These are phyloP conservation scores for Siniperca chuatsi DNA, from an alignment of 2,113 vertebrate species.

Conservation along the genomic window DNA sequence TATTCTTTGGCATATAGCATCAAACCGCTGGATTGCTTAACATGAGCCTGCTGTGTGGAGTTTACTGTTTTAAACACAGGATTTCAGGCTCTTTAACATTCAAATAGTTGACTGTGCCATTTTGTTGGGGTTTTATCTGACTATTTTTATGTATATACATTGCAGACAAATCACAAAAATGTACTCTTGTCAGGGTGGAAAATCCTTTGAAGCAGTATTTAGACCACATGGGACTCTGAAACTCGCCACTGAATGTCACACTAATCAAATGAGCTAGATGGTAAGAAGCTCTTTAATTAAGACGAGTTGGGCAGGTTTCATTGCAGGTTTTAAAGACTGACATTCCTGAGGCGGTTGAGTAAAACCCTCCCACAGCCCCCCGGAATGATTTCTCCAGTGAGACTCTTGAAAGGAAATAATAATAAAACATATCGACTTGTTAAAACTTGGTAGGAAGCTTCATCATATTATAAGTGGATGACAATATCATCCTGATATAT, in stretches of 20 bases:
- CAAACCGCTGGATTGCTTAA: neutral
- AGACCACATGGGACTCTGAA: neutral
- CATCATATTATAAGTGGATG: neutral
- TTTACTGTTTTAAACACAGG: conserved; percentile 4
- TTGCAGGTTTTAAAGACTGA: neutral
- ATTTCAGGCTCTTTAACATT: conserved; percentile 21
- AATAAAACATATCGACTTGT: neutral
- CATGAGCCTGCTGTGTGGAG: neutral
- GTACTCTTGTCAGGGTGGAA: neutral
- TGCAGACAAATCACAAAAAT: neutral
- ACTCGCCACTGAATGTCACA: neutral
- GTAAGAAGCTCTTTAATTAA: neutral
- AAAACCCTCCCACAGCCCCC: neutral
- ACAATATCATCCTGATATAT: neutral
- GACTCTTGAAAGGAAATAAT: neutral
- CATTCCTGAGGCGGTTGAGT: neutral
- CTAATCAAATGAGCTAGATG: neutral
- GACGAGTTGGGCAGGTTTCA: neutral
- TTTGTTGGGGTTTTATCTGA: neutral
- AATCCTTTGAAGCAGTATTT: neutral
- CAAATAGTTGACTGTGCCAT: conserved; percentile 6
- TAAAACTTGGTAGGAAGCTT: neutral
- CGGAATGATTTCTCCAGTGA: neutral
- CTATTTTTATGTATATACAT: neutral
- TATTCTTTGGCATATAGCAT: neutral